Conservation (phyloP, 30 jellyfish, hydroid and myxozoan species). For the Cassiopea andromeda region DNA sequence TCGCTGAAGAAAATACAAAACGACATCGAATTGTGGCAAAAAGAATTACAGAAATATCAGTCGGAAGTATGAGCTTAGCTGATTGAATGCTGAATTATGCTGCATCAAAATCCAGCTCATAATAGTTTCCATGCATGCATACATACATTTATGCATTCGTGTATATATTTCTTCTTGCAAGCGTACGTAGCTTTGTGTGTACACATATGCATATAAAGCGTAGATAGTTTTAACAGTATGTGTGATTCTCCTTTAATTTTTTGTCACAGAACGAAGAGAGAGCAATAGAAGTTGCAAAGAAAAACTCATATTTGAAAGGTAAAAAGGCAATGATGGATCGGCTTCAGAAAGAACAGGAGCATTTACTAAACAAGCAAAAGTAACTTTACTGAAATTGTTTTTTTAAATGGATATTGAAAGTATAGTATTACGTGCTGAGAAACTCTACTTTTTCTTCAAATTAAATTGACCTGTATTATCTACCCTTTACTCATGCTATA, state of each 20-base stretch:
- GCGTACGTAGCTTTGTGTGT: no score
- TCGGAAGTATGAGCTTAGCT: conserved; percentile 22
- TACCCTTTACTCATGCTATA: no score
- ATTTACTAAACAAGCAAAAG: conserved; percentile 59
- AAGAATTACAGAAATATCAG: conserved; percentile 59
- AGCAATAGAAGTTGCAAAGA: conserved; percentile 56
- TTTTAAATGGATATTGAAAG: background rate
- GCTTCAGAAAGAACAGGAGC: conserved; percentile 66
- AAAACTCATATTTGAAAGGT: conserved; percentile 36
- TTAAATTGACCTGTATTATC: no score
- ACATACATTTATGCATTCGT: no score
- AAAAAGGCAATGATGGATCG: conserved; percentile 68
- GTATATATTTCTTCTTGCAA: no score
- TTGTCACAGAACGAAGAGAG: conserved; percentile 54
- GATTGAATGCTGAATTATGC: background rate
- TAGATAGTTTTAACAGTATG: no score
- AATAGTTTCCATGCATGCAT: no score
- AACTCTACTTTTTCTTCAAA: no score
- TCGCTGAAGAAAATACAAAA: conserved; percentile 38
- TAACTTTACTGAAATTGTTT: background rate
- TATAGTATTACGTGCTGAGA: no score
- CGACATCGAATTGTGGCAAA: conserved; percentile 73
- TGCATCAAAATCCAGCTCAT: no score
- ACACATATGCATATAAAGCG: no score
- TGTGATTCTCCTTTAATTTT: no score